Evolutionary conservation across 1,140 invertebrate species (phyloP), one percentile per base, ranked within the genome.

Genomic region (Onthophagus taurus): DNA sequence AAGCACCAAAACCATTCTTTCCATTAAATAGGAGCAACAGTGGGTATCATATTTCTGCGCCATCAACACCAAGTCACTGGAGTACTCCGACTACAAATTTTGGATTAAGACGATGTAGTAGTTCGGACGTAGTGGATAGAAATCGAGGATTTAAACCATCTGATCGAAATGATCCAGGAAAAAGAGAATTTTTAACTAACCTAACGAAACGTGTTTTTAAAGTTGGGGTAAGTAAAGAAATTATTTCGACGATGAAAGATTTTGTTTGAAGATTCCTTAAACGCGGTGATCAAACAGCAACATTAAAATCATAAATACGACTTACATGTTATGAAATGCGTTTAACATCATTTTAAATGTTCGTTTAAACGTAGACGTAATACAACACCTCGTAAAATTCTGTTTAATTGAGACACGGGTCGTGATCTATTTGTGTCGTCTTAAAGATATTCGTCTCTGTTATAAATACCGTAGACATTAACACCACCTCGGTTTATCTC

Each of bases 121-220:
- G 43, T 20, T 51, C 46, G 19, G 52, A 53, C 19, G 45, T 64
- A 1, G 48, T 71, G 18, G 67, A 71, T 45, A 63, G 61, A 8
- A 68, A 72, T 38, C 70, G 85, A 11, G 85, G 86, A 16, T 85
- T 85, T 64, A 85, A 85, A 56, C 86, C 87, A 2, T 89, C 85
- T 0, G 86, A 91, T 62, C 76, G 80, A 57, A 76, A 77, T 63
- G 83, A 91, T 64, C 83, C 84, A 1, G 65, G 71, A 33, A 89
- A 89, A 64, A 78, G 77, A 58, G 76, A 81, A 53, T 85, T 89
- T 65, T 74, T 91, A 37, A 80, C 82, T 43, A 76, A 77, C 56
- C 72, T 91, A 50, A 86, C 85, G 50, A 74, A 78, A 52, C 79
- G 79, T 61, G 76, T 88, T 59, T 80, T 85, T 59, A 82, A 83